A percentile compares a stretch with the other conserved stretches of the same genome.
These are phyloP conservation scores for Mustela lutreola DNA, from an alignment of 2,113 vertebrate genomes.

Conservation along the genomic window DNA sequence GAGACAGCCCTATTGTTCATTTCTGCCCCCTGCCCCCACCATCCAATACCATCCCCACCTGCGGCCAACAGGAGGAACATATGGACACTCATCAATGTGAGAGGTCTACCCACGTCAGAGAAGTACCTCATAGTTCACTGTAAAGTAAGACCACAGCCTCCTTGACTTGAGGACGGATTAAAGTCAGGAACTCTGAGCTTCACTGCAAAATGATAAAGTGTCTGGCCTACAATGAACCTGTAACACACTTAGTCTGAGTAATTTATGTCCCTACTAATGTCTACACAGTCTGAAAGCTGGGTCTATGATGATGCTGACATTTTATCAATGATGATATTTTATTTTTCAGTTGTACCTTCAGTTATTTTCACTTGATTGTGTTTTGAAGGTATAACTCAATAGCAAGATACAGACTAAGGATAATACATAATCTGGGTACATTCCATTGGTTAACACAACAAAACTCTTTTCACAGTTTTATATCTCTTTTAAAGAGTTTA, in stretches of 20 bases:
- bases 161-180: neutral
- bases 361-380: neutral
- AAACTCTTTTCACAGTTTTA: neutral
- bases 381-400: neutral
- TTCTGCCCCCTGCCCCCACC: neutral
- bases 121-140: constrained; percentile 1
- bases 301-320: neutral
- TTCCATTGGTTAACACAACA: neutral
- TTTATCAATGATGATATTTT: neutral
- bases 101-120: neutral
- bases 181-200: constrained; percentile 39
- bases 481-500: neutral
- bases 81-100: neutral
- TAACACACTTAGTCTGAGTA: neutral
- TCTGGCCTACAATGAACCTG: neutral
- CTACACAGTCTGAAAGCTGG: neutral
- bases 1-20: neutral
- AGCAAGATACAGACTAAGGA: neutral
- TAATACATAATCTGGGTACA: neutral
- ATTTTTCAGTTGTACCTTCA: neutral
- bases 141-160: neutral
- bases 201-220: neutral
- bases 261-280: neutral
- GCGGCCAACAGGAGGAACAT: neutral
- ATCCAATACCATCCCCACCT: neutral